A percentile compares a stretch with the other conserved stretches of the same genome.
phyloP scores from a whole-genome alignment of 30 jellyfish, hydroid and myxozoan genomes.

The Aurelia aurita region DNA sequence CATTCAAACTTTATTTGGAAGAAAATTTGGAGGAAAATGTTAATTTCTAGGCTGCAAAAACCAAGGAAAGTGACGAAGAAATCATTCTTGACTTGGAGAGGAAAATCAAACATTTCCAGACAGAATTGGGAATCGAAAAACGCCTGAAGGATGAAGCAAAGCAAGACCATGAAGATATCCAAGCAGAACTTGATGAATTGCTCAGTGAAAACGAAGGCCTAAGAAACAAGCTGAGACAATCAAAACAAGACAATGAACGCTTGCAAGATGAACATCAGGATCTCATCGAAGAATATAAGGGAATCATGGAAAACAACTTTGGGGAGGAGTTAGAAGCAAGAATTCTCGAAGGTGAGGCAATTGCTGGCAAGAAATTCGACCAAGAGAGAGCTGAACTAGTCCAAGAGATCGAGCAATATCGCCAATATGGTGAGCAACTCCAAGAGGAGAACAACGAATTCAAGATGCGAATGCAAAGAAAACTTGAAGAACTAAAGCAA shows the following conservation, averaged over 20 bases:
- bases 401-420: conserved; percentile 1
- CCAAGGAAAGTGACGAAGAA: no score
- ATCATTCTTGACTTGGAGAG: not conserved
- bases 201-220: conserved; percentile 3
- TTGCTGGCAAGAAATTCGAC: not conserved
- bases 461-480: no score
- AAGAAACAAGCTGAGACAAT: conserved; percentile 6
- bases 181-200: conserved; percentile 1
- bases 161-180: not conserved
- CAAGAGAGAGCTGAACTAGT: not conserved
- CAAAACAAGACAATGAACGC: not conserved
- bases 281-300: conserved; percentile 10
- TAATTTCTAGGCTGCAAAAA: no score
- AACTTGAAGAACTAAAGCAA: no score
- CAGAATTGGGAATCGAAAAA: conserved; percentile 1
- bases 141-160: conserved; percentile 5
- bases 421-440: not conserved
- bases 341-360: conserved; percentile 2
- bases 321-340: conserved; percentile 16
- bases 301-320: not conserved
- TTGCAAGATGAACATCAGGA: conserved; percentile 14
- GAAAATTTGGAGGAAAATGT: no score
- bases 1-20: no score
- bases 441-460: not conserved
- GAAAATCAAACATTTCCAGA: conserved; percentile 1